Conservation (phyloP, 1,140 invertebrate species). For the Oryzaephilus surinamensis region DNA sequence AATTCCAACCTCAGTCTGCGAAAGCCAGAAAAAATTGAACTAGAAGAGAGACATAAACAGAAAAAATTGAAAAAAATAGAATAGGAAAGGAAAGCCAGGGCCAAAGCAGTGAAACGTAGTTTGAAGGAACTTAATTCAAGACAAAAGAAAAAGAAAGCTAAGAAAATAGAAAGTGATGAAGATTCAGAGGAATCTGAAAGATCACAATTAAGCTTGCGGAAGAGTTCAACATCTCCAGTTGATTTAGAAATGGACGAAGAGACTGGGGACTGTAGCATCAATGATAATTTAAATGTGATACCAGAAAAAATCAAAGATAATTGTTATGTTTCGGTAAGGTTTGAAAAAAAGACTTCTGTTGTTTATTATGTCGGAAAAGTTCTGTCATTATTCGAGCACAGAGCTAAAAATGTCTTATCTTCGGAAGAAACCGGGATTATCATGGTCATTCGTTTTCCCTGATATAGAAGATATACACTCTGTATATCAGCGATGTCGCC, state of each 20-base stretch:
- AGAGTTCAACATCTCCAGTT: constrained; percentile 21
- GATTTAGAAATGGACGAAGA: constrained; percentile 17
- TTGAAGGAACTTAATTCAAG: constrained; percentile 5
- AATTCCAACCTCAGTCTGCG: constrained; percentile 6
- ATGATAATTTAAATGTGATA: constrained; percentile 1
- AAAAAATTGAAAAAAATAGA: constrained; percentile 5
- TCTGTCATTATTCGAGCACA: constrained; percentile 4
- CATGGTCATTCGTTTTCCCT: constrained; percentile 10
- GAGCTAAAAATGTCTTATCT: constrained; percentile 4
- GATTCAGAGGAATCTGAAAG: constrained; percentile 11
- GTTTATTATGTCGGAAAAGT: constrained; percentile 10
- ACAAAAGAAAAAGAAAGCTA: constrained; percentile 17
- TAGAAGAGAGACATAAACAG: not conserved
- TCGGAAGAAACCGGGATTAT: constrained; percentile 10
- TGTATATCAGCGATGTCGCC: constrained; percentile 3
- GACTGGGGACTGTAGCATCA: constrained; percentile 1
- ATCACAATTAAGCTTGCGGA: constrained; percentile 18
- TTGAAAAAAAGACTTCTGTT: constrained; percentile 9
- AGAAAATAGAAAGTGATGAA: constrained; percentile 20
- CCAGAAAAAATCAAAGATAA: constrained; percentile 11
- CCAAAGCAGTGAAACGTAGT: constrained; percentile 8
- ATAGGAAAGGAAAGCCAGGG: constrained; percentile 1
- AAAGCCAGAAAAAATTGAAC: constrained; percentile 4
- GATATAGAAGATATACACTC: constrained; percentile 10
- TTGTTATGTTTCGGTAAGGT: constrained; percentile 9